Evolutionary conservation across 2,888 invertebrate species (phyloP).

Genomic region (Azorinus chamasolen): DNA sequence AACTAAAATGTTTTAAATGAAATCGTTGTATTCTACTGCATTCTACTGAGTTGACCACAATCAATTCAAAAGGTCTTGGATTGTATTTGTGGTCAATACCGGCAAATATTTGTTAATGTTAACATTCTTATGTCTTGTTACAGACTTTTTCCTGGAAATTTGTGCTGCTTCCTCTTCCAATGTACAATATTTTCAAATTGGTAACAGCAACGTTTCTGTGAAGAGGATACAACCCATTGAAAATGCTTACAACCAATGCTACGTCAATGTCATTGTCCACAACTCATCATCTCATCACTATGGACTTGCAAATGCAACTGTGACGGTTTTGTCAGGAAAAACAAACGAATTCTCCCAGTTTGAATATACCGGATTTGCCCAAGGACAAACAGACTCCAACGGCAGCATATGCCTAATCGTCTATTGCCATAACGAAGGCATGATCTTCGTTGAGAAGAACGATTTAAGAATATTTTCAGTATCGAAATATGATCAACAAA

Average conservation of each 20-base stretch:
- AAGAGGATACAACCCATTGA: neutral
- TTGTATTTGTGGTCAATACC: too few species aligned
- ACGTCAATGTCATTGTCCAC: slow-evolving; percentile 37
- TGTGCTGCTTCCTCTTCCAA: too few species aligned
- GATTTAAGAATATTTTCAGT: slow-evolving; percentile 24
- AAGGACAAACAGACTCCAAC: slow-evolving; percentile 15
- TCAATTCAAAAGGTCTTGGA: too few species aligned
- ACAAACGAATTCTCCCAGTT: too few species aligned
- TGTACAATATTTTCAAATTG: slow-evolving; percentile 9
- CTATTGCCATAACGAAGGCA: slow-evolving; percentile 16
- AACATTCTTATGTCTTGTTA: too few species aligned
- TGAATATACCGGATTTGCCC: slow-evolving; percentile 7
- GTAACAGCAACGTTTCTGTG: neutral
- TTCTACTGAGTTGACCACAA: too few species aligned
- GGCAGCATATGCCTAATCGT: slow-evolving; percentile 35
- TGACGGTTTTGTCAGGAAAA: slow-evolving; percentile 9
- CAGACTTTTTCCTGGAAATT: too few species aligned
- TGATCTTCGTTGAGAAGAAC: slow-evolving; percentile 34
- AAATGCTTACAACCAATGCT: slow-evolving; percentile 32
- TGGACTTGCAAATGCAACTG: slow-evolving; percentile 13
- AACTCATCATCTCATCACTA: slow-evolving; percentile 19
- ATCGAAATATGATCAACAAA: slow-evolving; percentile 1
- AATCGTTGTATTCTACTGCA: too few species aligned
- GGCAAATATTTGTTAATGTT: too few species aligned
- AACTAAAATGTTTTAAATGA: too few species aligned